Evolutionary conservation across 2,888 invertebrate genomes (phyloP).

Genomic region (Steinernema hermaphroditum): DNA sequence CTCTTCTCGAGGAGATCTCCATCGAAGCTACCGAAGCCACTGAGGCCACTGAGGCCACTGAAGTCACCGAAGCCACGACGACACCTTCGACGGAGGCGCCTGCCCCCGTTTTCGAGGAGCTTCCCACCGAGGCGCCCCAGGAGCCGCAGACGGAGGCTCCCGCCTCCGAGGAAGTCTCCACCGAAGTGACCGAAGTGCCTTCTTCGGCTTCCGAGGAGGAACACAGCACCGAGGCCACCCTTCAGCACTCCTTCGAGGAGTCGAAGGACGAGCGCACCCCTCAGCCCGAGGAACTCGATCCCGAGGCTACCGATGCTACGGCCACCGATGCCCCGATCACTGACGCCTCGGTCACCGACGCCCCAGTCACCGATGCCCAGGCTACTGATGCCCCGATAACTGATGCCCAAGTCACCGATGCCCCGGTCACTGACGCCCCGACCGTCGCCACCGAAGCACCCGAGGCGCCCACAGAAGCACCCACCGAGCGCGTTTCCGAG

Average conservation of each 20-base stretch:
- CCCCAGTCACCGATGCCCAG: constrained; percentile 21
- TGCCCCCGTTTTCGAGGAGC: not conserved
- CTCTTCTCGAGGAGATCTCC: not conserved
- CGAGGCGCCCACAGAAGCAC: constrained; percentile 3
- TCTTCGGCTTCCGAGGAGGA: constrained; percentile 21
- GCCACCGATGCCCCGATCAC: constrained; percentile 32
- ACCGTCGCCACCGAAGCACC: constrained; percentile 9
- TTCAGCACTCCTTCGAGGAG: not conserved
- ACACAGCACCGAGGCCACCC: constrained; percentile 6
- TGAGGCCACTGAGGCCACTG: not conserved
- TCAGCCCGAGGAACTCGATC: constrained; percentile 36
- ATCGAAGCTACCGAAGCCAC: not conserved
- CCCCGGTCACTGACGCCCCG: not conserved
- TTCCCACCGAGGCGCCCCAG: not conserved
- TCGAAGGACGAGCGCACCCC: not conserved
- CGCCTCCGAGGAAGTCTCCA: constrained; percentile 26
- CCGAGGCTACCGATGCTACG: constrained; percentile 31
- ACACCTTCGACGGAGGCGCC: not conserved
- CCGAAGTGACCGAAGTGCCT: constrained; percentile 29
- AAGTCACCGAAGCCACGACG: too few relatives aligned
- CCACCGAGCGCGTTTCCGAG: not conserved
- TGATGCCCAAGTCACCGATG: not conserved
- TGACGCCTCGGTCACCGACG: constrained; percentile 29
- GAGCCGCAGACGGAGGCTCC: not conserved
- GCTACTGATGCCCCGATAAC: not conserved